These are phyloP conservation scores for Toxotes lorentzi DNA, from an alignment of 2,797 vertebrate species.

Conservation along the genomic window DNA sequence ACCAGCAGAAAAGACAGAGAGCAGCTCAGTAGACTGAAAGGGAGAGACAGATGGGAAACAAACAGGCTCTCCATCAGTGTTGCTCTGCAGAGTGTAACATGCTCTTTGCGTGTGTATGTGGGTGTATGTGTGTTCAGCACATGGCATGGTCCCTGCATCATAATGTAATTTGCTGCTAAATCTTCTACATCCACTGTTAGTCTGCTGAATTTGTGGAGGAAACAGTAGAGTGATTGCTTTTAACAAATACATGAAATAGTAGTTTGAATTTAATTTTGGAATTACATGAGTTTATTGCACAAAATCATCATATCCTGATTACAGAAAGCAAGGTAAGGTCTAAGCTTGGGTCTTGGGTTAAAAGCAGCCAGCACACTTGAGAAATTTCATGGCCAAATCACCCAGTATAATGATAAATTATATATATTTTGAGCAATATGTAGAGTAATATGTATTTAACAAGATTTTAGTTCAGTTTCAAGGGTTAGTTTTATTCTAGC, in stretches of 20 bases:
- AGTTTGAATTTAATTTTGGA: slow-evolving; percentile 34
- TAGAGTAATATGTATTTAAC: no score
- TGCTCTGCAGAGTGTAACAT: slow-evolving; percentile 71
- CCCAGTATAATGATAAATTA: background rate
- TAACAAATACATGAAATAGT: slow-evolving; percentile 32
- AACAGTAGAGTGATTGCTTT: slow-evolving; percentile 29
- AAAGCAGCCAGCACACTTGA: background rate
- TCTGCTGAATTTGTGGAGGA: slow-evolving; percentile 52
- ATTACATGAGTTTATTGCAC: slow-evolving; percentile 26
- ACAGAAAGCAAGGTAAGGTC: background rate
- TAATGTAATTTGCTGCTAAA: slow-evolving; percentile 64
- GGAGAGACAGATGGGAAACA: slow-evolving; percentile 76
- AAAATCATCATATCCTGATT: slow-evolving; percentile 3
- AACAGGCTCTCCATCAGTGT: slow-evolving; percentile 67
- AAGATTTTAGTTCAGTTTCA: background rate
- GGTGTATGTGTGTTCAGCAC: slow-evolving; percentile 60
- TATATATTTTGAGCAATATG: no score
- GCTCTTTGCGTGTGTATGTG: slow-evolving; percentile 45
- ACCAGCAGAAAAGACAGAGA: slow-evolving; percentile 58
- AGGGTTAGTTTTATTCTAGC: background rate
- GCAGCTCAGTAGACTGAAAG: slow-evolving; percentile 61
- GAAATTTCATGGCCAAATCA: background rate
- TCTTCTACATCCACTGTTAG: slow-evolving; percentile 58
- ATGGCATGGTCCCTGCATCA: slow-evolving; percentile 53
- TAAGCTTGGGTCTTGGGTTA: background rate